Evolutionary conservation across 1,140 invertebrate species (phyloP).

Genomic region (Pogonomyrmex californicus): DNA sequence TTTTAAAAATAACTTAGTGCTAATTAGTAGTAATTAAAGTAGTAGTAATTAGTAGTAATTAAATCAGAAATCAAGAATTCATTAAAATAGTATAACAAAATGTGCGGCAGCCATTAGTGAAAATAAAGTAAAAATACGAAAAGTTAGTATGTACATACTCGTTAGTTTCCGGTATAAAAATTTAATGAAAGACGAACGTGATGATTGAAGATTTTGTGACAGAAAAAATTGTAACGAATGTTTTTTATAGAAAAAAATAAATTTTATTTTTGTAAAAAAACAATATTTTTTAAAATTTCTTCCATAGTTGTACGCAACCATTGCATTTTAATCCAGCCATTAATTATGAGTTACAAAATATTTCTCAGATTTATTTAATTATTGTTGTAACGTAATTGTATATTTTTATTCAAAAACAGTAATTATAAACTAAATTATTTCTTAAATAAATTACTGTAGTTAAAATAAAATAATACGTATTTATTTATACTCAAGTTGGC

Average conservation of each 20-base stretch:
- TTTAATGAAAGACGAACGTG: slow-evolving; percentile 53
- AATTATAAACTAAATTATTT: slow-evolving; percentile 13
- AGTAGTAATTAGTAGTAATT: not conserved
- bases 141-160: slow-evolving; percentile 51
- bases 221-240: slow-evolving; percentile 50
- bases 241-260: slow-evolving; percentile 44
- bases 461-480: not conserved
- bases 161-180: slow-evolving; percentile 17
- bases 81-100: slow-evolving; percentile 12
- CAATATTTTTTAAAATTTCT: not conserved
- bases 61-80: not conserved
- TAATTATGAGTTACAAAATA: slow-evolving; percentile 11
- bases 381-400: not conserved
- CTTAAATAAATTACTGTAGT: not conserved
- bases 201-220: slow-evolving; percentile 45
- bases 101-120: not conserved
- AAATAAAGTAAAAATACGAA: slow-evolving; percentile 9
- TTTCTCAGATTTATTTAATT: not conserved
- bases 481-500: not conserved
- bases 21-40: not conserved
- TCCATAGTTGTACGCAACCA: not conserved
- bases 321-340: not conserved
- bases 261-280: slow-evolving; percentile 8
- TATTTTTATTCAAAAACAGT: not conserved
- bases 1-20: not conserved